Base-by-base conservation (phyloP, 2,797 vertebrate genomes). In the Myotis vivesi region DNA sequence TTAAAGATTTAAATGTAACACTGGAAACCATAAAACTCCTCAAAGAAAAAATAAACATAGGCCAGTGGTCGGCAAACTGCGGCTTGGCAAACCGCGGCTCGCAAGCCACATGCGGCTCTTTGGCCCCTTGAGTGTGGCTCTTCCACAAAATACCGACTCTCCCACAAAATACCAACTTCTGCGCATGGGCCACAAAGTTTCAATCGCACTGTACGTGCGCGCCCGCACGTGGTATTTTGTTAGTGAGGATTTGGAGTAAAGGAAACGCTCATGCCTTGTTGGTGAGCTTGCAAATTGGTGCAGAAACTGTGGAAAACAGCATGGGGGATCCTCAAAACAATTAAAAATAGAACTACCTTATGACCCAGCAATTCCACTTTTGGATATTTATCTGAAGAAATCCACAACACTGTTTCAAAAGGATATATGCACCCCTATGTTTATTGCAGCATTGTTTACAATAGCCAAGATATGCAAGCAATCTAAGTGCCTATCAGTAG, bases 181-280 rank as follows among this genome's bases (percentile, higher is more conserved):
- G 44, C 2, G 10, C 44, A 44, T 44, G 44, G 41, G 8, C 10
- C 44, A 44, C 44, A 10, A 44, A 44, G 44, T 44, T 44, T 44
- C 44, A 44, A 44, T 44, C 2, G 0, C 41, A 44, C 9, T 44
- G 41, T 44, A 10, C 2, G 0, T 44, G 41, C 2, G 2, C 2
- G 41, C 44, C 44, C 44, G 44, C 44, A 44, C 44, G 44, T 44
- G 44, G 44, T 44, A 44, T 44, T 44, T 44, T 44, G 44, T 44
- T 44, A 11, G 5, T 30, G 16, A 76, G 73, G 73, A 20, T 76
- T 17, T 76, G 73, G 73, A 51, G 17, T 22, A 76, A 51, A 22
- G 30, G 73, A 3, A 76, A 51, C 2, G 9, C 73, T 75, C 30
- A 12, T n/a, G 30, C 46, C n/a, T 33, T 51, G 19, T 76, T 76